Percentiles rank a stretch among this genome's conserved stretches.
Evolutionary conservation across 2,888 invertebrate species (phyloP).

Genomic region (Corythucha ciliata): DNA sequence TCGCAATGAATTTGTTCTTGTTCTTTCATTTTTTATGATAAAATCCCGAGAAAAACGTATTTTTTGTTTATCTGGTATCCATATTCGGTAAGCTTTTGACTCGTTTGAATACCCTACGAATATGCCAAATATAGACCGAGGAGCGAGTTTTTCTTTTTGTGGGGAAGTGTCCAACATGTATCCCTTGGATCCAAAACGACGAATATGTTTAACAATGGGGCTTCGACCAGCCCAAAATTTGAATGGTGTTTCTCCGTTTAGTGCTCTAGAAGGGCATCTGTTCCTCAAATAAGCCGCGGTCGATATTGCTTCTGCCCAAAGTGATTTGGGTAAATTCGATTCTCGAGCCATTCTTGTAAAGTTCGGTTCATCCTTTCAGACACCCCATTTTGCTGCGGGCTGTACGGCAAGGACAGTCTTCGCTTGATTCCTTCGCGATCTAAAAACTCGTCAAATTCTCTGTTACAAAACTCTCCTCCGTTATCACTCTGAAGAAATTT

Average conservation of each 20-base stretch:
- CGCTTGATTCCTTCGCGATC: constrained; percentile 11
- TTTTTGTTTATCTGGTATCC: constrained; percentile 12
- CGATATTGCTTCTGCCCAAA: constrained; percentile 20
- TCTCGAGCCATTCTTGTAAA: constrained; percentile 13
- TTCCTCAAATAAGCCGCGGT: constrained; percentile 17
- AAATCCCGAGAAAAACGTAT: too few relatives aligned
- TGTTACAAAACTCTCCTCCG: background rate
- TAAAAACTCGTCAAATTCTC: constrained; percentile 10
- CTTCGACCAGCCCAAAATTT: constrained; percentile 11
- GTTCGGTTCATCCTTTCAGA: constrained; percentile 17
- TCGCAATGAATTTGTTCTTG: too few relatives aligned
- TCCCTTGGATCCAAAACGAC: constrained; percentile 10
- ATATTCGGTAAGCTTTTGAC: constrained; percentile 14
- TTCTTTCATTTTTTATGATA: too few relatives aligned
- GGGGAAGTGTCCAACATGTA: constrained; percentile 10
- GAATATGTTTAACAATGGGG: constrained; percentile 9
- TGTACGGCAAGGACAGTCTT: constrained; percentile 13
- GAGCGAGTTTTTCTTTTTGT: constrained; percentile 14
- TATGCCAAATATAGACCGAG: constrained; percentile 7
- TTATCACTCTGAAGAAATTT: constrained; percentile 9
- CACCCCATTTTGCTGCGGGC: constrained; percentile 16
- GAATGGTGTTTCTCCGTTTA: constrained; percentile 9
- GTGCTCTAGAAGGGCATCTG: constrained; percentile 8
- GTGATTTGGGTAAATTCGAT: constrained; percentile 1
- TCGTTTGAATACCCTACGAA: constrained; percentile 13